phyloP scores from a whole-genome alignment of 2,888 invertebrate genomes.

The Drymonia ruficornis region DNA sequence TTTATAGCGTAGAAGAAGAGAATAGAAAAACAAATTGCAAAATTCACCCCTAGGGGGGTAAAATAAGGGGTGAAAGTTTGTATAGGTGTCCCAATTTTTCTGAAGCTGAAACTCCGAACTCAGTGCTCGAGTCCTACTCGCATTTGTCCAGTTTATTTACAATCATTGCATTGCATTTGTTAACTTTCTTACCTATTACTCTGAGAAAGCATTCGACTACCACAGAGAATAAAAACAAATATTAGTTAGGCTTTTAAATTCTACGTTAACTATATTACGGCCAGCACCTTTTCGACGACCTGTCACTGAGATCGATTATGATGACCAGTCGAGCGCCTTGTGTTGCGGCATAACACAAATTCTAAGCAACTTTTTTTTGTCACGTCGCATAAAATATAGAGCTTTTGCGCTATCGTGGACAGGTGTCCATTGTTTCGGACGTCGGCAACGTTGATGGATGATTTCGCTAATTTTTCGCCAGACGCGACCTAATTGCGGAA shows the following conservation, averaged over 20 bases:
- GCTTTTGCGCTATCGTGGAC: constrained; percentile 28
- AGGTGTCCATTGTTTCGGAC: constrained; percentile 57
- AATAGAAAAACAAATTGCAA: too few relatives aligned
- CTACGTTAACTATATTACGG: neutral
- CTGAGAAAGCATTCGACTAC: too few relatives aligned
- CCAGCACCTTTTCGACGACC: constrained; percentile 1
- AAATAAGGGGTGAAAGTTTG: too few relatives aligned
- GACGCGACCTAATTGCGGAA: constrained; percentile 57
- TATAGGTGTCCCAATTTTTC: too few relatives aligned
- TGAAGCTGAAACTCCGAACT: too few relatives aligned
- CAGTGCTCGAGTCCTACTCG: too few relatives aligned
- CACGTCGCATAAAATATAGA: constrained; percentile 15
- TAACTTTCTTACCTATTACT: too few relatives aligned
- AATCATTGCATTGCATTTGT: too few relatives aligned
- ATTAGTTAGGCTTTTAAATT: neutral
- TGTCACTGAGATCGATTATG: constrained; percentile 19
- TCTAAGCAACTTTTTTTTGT: constrained; percentile 14
- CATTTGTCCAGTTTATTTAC: too few relatives aligned
- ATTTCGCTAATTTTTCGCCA: constrained; percentile 52
- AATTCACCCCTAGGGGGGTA: too few relatives aligned
- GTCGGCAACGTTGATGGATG: constrained; percentile 63
- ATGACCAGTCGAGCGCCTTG: constrained; percentile 4
- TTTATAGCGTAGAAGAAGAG: too few relatives aligned
- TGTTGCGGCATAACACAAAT: neutral
- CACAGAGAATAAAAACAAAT: too few relatives aligned